Base-by-base conservation (phyloP, 2,888 invertebrate species). In the Aphodius sticticus region DNA sequence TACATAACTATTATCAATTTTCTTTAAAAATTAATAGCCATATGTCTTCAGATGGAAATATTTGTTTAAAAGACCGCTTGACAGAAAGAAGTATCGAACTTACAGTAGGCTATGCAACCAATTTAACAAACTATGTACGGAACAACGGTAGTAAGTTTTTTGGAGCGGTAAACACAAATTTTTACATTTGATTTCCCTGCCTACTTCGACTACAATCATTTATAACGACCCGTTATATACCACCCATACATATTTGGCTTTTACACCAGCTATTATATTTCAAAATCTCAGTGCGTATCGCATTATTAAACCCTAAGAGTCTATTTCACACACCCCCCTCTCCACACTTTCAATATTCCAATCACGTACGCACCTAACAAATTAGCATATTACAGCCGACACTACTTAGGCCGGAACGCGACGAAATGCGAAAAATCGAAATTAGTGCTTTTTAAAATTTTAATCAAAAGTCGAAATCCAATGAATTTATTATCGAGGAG, bases 391-490 rank as follows among this genome's bases (percentile, higher is more conserved):
- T 74, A 74, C 74, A 74, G 74, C 74, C 12, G 74, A 36, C 74
- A 37, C 35, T 74, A 74, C 74, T 74, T 74, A 74, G 74, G n/a
- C 74, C 37, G 36, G 36, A 12, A 7, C 37, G 35, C n/a, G n/a
- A 9, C 12, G 74, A 35, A 37, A 74, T 35, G 71, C 71, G 16
- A 74, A 74, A 37, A 74, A 74, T 37, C 71, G 35, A 74, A 74
- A 74, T 74, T 74, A 82, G 78, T 78, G 79, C 79, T 77, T 81
- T 81, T 81, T 81, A 80, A 82, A 79, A 82, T 80, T 80, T 81
- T 82, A 82, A 82, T 82, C 81, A 82, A 82, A 81, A 81, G 74
- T 74, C 74, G 75, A 80, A 80, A 79, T 81, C 80, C 81, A 78
- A 80, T 80, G 81, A 82, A 82, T 82, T 82, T 81, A 81, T 81